A percentile compares a stretch with the other conserved stretches of the same genome.
Evolutionary conservation across 2,888 invertebrate genomes (phyloP).

Genomic region (Agelastica alni): DNA sequence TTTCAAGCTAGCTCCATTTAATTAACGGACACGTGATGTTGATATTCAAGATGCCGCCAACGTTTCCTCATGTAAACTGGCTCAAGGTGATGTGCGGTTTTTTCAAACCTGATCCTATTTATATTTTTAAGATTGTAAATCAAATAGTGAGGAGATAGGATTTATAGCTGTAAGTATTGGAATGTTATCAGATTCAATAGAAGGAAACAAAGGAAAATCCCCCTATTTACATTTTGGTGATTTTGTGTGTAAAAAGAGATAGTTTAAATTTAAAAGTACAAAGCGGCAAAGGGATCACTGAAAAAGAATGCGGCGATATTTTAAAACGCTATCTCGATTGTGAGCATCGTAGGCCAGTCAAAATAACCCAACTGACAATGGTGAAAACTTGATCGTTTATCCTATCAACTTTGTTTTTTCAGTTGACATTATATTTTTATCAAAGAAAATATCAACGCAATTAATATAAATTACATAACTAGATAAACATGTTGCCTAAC

Average conservation of each 20-base stretch:
- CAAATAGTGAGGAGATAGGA: constrained; percentile 35
- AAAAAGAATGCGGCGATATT: constrained; percentile 53
- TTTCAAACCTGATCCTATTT: constrained; percentile 14
- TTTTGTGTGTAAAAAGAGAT: constrained; percentile 45
- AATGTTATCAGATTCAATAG: constrained; percentile 48
- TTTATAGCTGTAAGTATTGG: constrained; percentile 39
- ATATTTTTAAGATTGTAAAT: constrained; percentile 33
- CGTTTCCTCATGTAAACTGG: neutral
- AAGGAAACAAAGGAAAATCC: constrained; percentile 46
- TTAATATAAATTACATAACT: too few species aligned
- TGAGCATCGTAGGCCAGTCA: constrained; percentile 38
- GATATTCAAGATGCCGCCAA: neutral
- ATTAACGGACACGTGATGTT: too few species aligned
- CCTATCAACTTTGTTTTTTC: too few species aligned
- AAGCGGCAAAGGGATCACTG: constrained; percentile 43
- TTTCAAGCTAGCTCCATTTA: too few species aligned
- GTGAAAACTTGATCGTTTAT: too few species aligned
- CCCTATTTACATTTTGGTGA: constrained; percentile 49
- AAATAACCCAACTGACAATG: too few species aligned
- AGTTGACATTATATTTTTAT: too few species aligned
- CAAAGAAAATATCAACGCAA: too few species aligned
- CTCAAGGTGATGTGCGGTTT: neutral
- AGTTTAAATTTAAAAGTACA: constrained; percentile 48
- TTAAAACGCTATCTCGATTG: constrained; percentile 54
- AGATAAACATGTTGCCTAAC: too few species aligned